Evolutionary conservation across 2,888 invertebrate genomes (phyloP).

Genomic region (Parthenolecanium corni): DNA sequence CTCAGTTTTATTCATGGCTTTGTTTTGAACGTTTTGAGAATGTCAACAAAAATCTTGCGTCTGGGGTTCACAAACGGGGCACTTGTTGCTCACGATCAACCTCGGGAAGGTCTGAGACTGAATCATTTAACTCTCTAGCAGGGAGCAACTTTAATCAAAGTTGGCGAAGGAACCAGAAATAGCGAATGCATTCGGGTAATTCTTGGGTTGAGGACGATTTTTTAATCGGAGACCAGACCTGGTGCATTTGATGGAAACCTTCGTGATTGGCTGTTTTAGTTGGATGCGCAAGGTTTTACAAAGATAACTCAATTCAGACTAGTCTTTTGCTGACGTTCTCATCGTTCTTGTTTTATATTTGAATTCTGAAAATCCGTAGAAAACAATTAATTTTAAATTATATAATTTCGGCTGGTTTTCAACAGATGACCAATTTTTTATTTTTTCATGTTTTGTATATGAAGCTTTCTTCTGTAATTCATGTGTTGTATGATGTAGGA

Average conservation of each 20-base stretch:
- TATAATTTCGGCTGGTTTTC: too few relatives aligned
- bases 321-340: conserved; percentile 52
- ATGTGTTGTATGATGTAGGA: too few relatives aligned
- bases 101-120: conserved; percentile 73
- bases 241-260: conserved; percentile 52
- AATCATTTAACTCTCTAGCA: conserved; percentile 50
- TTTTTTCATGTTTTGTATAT: too few relatives aligned
- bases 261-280: conserved; percentile 61
- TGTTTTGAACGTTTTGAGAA: neutral
- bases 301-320: conserved; percentile 77
- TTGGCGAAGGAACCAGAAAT: conserved; percentile 65
- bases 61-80: conserved; percentile 55
- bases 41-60: conserved; percentile 62
- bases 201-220: conserved; percentile 45
- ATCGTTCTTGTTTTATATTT: too few relatives aligned
- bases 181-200: conserved; percentile 40
- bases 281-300: conserved; percentile 56
- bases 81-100: conserved; percentile 38
- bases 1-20: conserved; percentile 3
- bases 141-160: conserved; percentile 52
- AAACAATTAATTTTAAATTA: too few relatives aligned
- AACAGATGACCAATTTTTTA: too few relatives aligned
- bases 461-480: too few relatives aligned
- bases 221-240: conserved; percentile 37
- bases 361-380: too few relatives aligned